phyloP scores from a whole-genome alignment of 2,797 vertebrate genomes.

The Alca torda region DNA sequence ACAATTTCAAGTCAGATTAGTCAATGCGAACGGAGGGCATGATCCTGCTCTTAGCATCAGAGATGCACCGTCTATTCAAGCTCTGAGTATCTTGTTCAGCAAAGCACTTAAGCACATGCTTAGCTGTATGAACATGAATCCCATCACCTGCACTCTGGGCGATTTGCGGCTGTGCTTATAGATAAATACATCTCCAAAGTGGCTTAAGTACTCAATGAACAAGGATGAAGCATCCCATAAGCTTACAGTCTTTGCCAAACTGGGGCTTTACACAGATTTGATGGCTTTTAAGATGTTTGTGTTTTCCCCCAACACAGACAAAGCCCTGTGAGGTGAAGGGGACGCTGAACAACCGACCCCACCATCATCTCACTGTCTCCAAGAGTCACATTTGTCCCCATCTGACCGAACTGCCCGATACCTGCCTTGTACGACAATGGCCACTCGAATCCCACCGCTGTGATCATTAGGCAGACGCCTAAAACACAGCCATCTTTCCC shows the following conservation, averaged over 20 bases:
- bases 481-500: neutral
- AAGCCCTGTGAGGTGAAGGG: neutral
- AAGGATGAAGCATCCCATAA: neutral
- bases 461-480: accelerated
- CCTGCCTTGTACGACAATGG: neutral
- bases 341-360: neutral
- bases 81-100: neutral
- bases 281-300: neutral
- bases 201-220: neutral
- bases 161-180: neutral
- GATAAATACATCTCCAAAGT: neutral
- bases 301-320: neutral
- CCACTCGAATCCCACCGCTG: neutral
- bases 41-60: neutral
- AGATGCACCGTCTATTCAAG: neutral
- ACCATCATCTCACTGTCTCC: neutral
- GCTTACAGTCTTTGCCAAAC: neutral
- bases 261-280: neutral
- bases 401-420: accelerated
- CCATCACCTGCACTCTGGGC: neutral
- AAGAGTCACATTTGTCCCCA: neutral
- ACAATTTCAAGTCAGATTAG: neutral
- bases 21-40: neutral
- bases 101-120: neutral
- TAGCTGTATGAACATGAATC: neutral